Base-by-base conservation (phyloP, 2,888 invertebrate species). In the Platycheirus albimanus region DNA sequence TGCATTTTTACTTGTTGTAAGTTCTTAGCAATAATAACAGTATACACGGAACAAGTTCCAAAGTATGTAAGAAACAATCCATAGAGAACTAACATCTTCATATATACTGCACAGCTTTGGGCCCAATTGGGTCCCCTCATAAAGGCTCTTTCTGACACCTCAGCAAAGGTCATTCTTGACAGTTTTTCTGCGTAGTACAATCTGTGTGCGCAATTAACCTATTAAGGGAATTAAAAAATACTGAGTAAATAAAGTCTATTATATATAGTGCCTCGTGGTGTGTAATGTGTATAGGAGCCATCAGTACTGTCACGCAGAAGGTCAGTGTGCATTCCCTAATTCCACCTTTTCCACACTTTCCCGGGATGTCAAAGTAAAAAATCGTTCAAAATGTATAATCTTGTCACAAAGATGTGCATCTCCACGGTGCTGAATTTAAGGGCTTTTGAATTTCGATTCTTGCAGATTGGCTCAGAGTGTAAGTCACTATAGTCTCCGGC, bases 31-130 rank as follows among this genome's bases (percentile, higher is more conserved):
- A 99, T 95, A 89, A 99, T 97, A 0, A 99, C 97, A 1, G 98
- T 94, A 90, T 99, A 99, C 24, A 98, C 98, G 86, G 98, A 98
- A 93, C 99, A 99, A 86, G 99, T 99, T 54, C 98, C 98, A 88
- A 98, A 96, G 91, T 99, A 99, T 0, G 99, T 98, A 41, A 96
- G 91, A 88, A 98, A 97, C 77, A 99, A 74, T 36, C 90, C 89
- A 76, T 88, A 88, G 30, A 89, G 86, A 85, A 90, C 89, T 13
- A 88, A 87, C 69, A 89, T 89, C 85, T 89, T 90, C 10, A 89
- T 88, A 45, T 88, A 84, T 58, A 92, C 92, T 0, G 95, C 93
- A 90, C 94, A 95, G 83, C 90, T 92, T 85, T 93, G 92, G 2
- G 93, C 91, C 92, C 93, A 93, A 86, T 93, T 91, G 0, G 97